These are phyloP conservation scores for Eidolon helvum DNA, from an alignment of 2,113 vertebrate genomes.

Conservation along the genomic window DNA sequence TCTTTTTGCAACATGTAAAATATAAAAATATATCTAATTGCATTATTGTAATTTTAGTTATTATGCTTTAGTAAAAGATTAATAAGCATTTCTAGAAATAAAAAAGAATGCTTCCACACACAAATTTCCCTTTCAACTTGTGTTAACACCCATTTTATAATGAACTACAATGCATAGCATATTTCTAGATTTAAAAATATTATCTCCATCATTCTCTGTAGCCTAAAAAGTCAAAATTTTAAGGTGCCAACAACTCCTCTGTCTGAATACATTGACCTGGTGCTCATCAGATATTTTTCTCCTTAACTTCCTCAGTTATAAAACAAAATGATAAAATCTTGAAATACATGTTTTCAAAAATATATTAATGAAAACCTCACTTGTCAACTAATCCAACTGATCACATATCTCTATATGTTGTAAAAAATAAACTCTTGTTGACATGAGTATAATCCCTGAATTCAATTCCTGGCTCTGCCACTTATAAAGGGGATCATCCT, in stretches of 20 bases:
- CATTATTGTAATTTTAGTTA: background rate
- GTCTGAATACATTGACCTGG: background rate
- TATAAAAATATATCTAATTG: background rate
- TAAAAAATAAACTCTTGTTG: background rate
- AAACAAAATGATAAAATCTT: background rate
- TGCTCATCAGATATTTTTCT: background rate
- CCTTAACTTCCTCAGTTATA: background rate
- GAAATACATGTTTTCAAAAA: background rate
- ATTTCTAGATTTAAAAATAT: background rate
- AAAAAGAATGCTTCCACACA: background rate
- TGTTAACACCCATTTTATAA: background rate
- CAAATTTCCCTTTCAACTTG: slow-evolving; percentile 3
- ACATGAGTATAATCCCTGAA: background rate
- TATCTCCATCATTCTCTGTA: background rate
- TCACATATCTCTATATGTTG: background rate
- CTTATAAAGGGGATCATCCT: background rate
- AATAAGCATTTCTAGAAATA: background rate
- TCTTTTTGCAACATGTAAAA: background rate
- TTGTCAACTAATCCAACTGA: background rate
- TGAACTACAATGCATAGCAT: background rate
- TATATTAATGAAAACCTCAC: background rate
- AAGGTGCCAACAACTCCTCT: background rate
- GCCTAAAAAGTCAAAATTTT: background rate
- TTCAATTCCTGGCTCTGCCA: background rate
- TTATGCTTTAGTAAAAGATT: background rate